Base-by-base conservation (phyloP, 92 coral and sea anemone genomes). In the Porites cylindrica region DNA sequence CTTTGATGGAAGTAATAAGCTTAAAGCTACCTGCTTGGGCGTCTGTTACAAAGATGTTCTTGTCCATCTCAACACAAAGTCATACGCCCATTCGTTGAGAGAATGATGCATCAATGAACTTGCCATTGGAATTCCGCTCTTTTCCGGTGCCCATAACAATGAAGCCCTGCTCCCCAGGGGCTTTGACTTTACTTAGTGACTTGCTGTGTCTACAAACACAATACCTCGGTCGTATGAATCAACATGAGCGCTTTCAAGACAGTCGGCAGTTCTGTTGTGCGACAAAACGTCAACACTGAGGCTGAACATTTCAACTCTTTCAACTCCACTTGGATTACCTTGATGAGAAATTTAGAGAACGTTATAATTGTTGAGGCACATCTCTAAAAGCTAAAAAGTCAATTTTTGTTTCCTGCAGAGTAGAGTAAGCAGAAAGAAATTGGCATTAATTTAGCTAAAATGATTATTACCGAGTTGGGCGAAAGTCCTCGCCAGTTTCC, bases 291-390 rank as follows among this genome's bases (percentile, higher is more conserved):
- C 72, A 32, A 19, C 84, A 26, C 53, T 64, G 84, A 66, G 63
- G 85, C 61, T 66, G 63, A 76, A 80, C 85, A 67, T 66, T 66
- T 65, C 43, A 26, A 66, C 43, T 80, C 60, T 38, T 17, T 17
- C 76, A 80, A 80, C 65, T 43, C 85, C 85, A 80, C 85, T 63
- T 51, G 73, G 84, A 63, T 79, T 79, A 19, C 84, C 84, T 79
- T 79, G 70, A 43, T 79, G 84, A 79, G 61, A 79, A 65, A 79
- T 43, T 11, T 32, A 79, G 70, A 78, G 83, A 52, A 13, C 51
- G 72, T 62, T 78, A 38, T 38, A 3, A 58, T 66, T n/a, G 12
- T 65, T 80, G 56, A 65, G 54, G 84, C 84, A 65, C 75, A 65
- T 38, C 47, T 38, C 47, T 38, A 38, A 3, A 38, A 38, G 47